Conservation (phyloP, 2,797 vertebrate species). For the Parambassis ranga region DNA sequence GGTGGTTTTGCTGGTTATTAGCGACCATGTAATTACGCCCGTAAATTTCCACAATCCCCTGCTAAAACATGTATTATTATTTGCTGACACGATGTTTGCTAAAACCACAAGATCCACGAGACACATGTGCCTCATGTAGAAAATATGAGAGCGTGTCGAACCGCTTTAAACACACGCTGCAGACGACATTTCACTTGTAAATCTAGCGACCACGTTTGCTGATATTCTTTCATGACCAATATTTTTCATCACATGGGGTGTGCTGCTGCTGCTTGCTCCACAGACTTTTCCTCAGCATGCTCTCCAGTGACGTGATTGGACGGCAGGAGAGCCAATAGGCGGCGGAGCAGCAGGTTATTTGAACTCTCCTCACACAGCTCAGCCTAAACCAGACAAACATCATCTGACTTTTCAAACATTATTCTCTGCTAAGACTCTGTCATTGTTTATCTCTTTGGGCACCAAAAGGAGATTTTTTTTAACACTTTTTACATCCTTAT, state of each 20-base stretch:
- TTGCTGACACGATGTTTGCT: constrained; percentile 71
- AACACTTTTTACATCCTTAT: not conserved
- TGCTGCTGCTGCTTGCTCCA: constrained; percentile 40
- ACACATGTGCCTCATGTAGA: constrained; percentile 55
- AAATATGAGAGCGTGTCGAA: constrained; percentile 61
- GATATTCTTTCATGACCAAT: constrained; percentile 54
- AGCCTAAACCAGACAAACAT: constrained; percentile 65
- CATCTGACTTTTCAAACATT: constrained; percentile 67
- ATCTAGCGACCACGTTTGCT: constrained; percentile 59
- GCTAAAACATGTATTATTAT: constrained; percentile 74
- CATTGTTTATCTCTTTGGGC: constrained; percentile 19
- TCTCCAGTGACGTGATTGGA: constrained; percentile 59
- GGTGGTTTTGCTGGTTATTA: constrained; percentile 66
- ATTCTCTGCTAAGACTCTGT: constrained; percentile 40
- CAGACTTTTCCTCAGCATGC: constrained; percentile 34
- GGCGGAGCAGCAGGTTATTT: constrained; percentile 71
- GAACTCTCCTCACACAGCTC: constrained; percentile 71
- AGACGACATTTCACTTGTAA: constrained; percentile 52
- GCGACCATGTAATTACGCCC: constrained; percentile 70
- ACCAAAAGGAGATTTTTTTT: not conserved
- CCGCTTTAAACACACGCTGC: constrained; percentile 45
- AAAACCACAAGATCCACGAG: constrained; percentile 51
- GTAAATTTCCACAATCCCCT: constrained; percentile 70
- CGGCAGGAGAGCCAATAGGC: constrained; percentile 58
- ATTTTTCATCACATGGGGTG: constrained; percentile 40